Evolutionary conservation across 2,888 invertebrate species (phyloP).

Genomic region (Drosophila monieri): DNA sequence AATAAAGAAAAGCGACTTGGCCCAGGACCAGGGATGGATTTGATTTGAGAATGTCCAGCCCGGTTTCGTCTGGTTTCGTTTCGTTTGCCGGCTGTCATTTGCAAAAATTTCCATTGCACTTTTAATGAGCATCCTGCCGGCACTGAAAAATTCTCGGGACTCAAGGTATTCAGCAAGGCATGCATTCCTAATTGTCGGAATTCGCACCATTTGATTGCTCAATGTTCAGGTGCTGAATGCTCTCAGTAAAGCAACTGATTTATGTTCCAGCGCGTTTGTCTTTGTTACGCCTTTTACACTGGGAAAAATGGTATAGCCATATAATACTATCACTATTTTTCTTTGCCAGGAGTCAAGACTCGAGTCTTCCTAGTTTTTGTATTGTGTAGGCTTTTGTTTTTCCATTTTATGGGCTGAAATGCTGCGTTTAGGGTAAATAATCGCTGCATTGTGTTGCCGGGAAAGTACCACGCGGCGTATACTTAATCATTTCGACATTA

Average conservation of each 20-base stretch:
- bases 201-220: constrained; percentile 59
- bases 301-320: neutral
- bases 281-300: constrained; percentile 13
- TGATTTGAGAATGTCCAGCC: constrained; percentile 17
- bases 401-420: constrained; percentile 44
- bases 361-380: neutral
- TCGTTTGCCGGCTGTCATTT: constrained; percentile 20
- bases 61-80: neutral
- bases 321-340: too few species aligned
- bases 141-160: neutral
- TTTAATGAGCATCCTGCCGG: constrained; percentile 50
- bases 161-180: constrained; percentile 1
- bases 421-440: constrained; percentile 64
- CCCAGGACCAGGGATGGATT: constrained; percentile 24
- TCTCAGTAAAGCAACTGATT: constrained; percentile 55
- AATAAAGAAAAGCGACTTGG: constrained; percentile 45
- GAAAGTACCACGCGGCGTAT: constrained; percentile 53
- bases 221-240: constrained; percentile 51
- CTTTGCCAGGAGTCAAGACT: neutral
- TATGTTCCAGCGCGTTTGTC: constrained; percentile 47
- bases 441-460: constrained; percentile 56
- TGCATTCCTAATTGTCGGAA: constrained; percentile 42
- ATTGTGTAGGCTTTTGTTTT: constrained; percentile 5
- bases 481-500: constrained; percentile 72
- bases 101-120: constrained; percentile 38